Evolutionary conservation across 2,113 vertebrate species (phyloP), one percentile per base, ranked within the genome.

Genomic region (Equus przewalskii): DNA sequence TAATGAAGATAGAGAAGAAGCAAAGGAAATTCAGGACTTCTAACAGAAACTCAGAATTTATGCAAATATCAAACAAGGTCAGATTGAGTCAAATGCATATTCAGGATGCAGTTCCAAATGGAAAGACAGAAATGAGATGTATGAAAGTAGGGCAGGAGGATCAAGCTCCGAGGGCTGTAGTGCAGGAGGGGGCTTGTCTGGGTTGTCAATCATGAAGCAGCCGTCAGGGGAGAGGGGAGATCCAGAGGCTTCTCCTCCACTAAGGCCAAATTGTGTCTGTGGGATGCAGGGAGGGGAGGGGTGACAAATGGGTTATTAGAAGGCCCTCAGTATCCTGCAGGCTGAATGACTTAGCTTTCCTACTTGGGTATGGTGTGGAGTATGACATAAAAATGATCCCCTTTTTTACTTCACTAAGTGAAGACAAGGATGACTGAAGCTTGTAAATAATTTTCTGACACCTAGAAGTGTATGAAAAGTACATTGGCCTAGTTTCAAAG

Each of bases 1-100:
- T 72, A 19, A 28, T 56, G 70, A 95, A 85, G 54, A 41, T 33
- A 67, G 6, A 82, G 9, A 67, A 54, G 67, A 89, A 41, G 9
- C 73, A 96, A 83, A 86, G 24, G 82, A 92, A 72, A 91, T 93
- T 67, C 19, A 82, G 72, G 54, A 60, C 3, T 21, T 41, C 22
- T 72, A 58, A 81, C 7, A 95, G 51, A 94, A 78, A 70, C 4
- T 89, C 33, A 36, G 44, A 86, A 33, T 75, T 64, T 33, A 56
- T 51, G 6, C 44, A 83, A 80, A 51, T 86, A 22, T 41, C 21
- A 44, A 33, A 60, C 3, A 78, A 62, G 56, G 14, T 89, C 26
- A 86, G 30, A 51, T 26, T 78, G 49, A 51, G 24, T 60, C 30
- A 78, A 78, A 72, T 67, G 36, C 7, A 51, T 78, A 58, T 58